Evolutionary conservation across 92 coral and sea anemone species (phyloP).

Genomic region (Epizoanthus stellaris): DNA sequence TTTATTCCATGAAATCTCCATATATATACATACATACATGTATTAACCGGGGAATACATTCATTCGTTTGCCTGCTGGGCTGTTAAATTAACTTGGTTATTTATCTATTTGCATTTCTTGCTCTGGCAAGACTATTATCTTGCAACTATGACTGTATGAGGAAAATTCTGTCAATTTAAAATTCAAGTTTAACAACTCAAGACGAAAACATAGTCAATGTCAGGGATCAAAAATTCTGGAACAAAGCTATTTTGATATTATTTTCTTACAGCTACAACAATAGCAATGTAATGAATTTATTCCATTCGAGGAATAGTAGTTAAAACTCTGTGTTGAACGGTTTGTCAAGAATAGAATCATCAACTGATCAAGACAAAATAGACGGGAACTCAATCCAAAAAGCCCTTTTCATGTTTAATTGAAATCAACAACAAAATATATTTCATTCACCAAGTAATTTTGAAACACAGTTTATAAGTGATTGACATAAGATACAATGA

Average conservation of each 20-base stretch:
- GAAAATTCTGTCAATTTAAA: too few species aligned
- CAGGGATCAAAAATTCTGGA: background rate
- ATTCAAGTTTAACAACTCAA: too few species aligned
- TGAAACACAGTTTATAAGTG: background rate
- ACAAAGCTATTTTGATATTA: background rate
- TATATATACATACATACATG: too few species aligned
- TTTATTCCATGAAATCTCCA: too few species aligned
- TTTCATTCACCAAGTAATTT: too few species aligned
- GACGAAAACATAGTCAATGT: background rate
- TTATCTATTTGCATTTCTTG: conserved; percentile 16
- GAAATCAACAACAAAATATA: too few species aligned
- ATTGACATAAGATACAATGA: conserved; percentile 26
- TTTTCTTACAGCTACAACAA: background rate
- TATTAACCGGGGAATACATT: too few species aligned
- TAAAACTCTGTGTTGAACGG: background rate
- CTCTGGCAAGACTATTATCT: background rate
- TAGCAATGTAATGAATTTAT: background rate
- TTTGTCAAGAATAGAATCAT: background rate
- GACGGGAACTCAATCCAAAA: too few species aligned
- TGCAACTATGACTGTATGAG: too few species aligned
- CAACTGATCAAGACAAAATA: background rate
- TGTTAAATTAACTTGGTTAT: background rate
- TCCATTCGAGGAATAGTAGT: background rate
- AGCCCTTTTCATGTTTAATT: too few species aligned
- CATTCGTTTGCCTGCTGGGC: too few species aligned